phyloP scores from a whole-genome alignment of 2,113 vertebrate species.

The human (Homo sapiens) region GRCh38 chr13:92749501-92750000 shows the following conservation, averaged over 20 bases:
- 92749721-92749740: not conserved
- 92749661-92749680: not conserved
- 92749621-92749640: not conserved
- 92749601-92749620: not conserved
- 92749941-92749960: not conserved
- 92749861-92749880: not conserved
- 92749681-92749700: constrained; percentile 21
- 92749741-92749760: not conserved
- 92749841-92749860: not conserved
- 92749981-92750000: constrained; percentile 30
- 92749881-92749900: not conserved
- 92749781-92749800: not conserved
- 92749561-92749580: not conserved
- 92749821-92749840: not conserved
- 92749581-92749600: not conserved
- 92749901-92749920: not conserved
- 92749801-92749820: not conserved
- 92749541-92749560: not conserved
- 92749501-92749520: not conserved
- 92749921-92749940: not conserved
- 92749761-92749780: not conserved
- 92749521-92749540: not conserved
- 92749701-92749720: not conserved
- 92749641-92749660: not conserved
- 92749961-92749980: not conserved